phyloP scores from a whole-genome alignment of 2,888 invertebrate genomes.

The Apoda limacodes region DNA sequence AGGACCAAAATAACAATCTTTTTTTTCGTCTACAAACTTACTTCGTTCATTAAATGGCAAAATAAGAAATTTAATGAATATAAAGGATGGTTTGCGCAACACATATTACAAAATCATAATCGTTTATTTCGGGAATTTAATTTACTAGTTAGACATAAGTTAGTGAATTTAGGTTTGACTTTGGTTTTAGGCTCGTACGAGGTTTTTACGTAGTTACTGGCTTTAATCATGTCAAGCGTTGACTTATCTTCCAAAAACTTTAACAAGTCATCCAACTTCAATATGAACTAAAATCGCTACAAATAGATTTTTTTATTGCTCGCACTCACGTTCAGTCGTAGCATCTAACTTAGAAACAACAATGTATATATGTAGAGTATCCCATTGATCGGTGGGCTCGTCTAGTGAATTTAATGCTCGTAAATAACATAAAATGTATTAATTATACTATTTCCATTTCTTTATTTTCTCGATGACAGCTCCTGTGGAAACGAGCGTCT shows the following conservation, averaged over 20 bases:
- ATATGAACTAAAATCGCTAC: too few relatives aligned
- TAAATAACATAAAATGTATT: too few relatives aligned
- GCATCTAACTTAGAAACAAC: conserved; percentile 21
- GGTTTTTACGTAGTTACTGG: too few relatives aligned
- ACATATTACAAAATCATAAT: conserved; percentile 6
- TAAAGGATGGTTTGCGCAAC: conserved; percentile 8
- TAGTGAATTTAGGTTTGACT: conserved; percentile 4
- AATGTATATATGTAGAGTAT: conserved; percentile 19
- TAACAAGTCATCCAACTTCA: too few relatives aligned
- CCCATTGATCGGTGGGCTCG: conserved; percentile 20
- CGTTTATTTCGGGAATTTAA: conserved; percentile 7
- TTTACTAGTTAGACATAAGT: too few relatives aligned
- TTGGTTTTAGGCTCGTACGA: background rate
- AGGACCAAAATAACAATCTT: conserved; percentile 9
- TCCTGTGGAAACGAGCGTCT: too few relatives aligned
- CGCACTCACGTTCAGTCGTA: conserved; percentile 20
- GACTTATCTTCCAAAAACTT: too few relatives aligned
- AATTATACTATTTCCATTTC: too few relatives aligned
- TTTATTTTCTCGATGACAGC: too few relatives aligned
- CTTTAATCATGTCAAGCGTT: too few relatives aligned
- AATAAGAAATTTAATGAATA: conserved; percentile 5
- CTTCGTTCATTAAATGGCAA: conserved; percentile 1
- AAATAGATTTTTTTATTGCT: conserved; percentile 12
- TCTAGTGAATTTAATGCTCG: conserved; percentile 15
- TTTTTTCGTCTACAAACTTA: conserved; percentile 6